phyloP scores from a whole-genome alignment of 1,140 invertebrate species.

The Melipona quadrifasciata region DNA sequence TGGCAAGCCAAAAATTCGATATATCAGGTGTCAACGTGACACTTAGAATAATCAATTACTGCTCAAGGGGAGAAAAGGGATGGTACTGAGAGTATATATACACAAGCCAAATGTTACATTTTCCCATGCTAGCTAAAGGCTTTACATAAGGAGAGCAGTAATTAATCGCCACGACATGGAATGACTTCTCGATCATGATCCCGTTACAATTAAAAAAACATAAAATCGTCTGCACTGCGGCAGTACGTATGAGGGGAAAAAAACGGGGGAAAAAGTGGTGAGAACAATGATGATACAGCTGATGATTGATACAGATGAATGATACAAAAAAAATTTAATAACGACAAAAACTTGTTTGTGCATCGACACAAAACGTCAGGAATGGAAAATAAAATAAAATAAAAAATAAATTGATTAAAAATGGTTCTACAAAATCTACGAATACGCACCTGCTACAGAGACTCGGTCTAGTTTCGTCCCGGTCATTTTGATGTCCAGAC shows the following conservation, averaged over 20 bases:
- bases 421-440: conserved; percentile 60
- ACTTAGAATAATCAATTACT: conserved; percentile 42
- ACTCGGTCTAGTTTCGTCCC: conserved; percentile 55
- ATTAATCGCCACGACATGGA: conserved; percentile 14
- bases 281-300: not conserved
- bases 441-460: conserved; percentile 73
- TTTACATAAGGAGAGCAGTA: conserved; percentile 14
- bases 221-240: not conserved
- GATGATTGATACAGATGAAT: too few relatives aligned
- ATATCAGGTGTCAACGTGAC: not conserved
- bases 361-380: conserved; percentile 11
- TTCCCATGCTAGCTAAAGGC: conserved; percentile 12
- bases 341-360: conserved; percentile 16
- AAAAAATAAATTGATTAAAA: not conserved
- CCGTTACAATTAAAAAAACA: not conserved
- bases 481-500: conserved; percentile 56
- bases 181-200: not conserved
- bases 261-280: conserved; percentile 9
- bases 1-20: conserved; percentile 18
- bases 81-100: not conserved
- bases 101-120: conserved; percentile 24
- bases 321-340: not conserved
- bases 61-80: not conserved
- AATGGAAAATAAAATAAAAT: not conserved
- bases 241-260: conserved; percentile 1